A percentile compares a stretch with the other conserved stretches of the same genome.
Evolutionary conservation across 35 echinoderm and acorn worm species (phyloP).

Genomic region (Diadema setosum): DNA sequence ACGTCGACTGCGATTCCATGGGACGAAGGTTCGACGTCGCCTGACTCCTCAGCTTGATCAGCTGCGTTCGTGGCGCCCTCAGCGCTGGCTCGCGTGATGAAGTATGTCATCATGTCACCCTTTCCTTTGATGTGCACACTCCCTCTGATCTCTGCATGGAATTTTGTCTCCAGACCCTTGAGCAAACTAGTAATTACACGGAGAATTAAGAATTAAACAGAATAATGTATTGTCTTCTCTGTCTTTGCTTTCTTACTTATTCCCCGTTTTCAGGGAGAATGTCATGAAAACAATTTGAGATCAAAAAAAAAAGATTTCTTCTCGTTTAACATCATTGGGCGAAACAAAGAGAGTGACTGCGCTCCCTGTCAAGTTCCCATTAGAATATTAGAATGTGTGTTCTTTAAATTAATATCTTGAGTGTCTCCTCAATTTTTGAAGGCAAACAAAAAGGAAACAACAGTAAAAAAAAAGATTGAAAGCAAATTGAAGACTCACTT

Average conservation of each 20-base stretch:
- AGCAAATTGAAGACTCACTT: conserved; percentile 36
- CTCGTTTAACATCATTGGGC: not conserved
- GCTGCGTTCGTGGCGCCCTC: too few relatives aligned
- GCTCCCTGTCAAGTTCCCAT: not conserved
- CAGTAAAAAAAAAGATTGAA: not conserved
- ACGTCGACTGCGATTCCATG: too few relatives aligned
- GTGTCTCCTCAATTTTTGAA: not conserved
- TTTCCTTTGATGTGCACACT: conserved; percentile 80
- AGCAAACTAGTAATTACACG: not conserved
- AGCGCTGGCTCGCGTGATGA: conserved; percentile 34
- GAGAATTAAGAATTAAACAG: not conserved
- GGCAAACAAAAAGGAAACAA: not conserved
- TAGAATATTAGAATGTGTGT: not conserved
- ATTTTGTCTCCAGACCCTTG: not conserved
- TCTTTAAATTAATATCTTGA: not conserved
- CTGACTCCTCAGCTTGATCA: too few relatives aligned
- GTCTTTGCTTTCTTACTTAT: not conserved
- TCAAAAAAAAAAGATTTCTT: not conserved
- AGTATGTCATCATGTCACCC: conserved; percentile 75
- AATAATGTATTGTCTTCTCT: not conserved
- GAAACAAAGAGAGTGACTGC: not conserved
- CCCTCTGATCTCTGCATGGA: conserved; percentile 49
- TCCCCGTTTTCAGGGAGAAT: not conserved
- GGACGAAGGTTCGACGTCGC: too few relatives aligned
- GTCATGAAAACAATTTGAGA: not conserved